phyloP scores from a whole-genome alignment of 1,140 invertebrate genomes.

The Calliphora vicina region DNA sequence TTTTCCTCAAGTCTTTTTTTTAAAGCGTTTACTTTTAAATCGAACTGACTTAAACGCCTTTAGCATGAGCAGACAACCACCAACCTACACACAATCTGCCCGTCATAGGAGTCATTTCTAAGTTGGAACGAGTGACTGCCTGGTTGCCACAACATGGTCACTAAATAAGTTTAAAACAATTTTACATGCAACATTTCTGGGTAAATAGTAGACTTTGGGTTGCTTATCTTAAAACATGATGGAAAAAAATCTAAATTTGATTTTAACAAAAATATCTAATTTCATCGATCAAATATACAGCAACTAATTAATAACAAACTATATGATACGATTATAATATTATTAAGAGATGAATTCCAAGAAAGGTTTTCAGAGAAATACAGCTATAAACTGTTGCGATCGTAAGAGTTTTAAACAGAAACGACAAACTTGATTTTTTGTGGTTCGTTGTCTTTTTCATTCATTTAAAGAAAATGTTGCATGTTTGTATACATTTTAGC shows the following conservation, averaged over 20 bases:
- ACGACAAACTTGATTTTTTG: not conserved
- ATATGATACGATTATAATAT: not conserved
- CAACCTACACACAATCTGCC: not conserved
- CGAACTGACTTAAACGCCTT: not conserved
- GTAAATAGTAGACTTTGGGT: no score
- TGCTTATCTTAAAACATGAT: not conserved
- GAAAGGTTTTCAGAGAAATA: not conserved
- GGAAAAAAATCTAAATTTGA: not conserved
- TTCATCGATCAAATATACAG: constrained; percentile 26
- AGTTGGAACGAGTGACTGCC: no score
- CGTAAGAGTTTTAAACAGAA: not conserved
- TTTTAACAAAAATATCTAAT: constrained; percentile 32
- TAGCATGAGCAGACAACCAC: not conserved
- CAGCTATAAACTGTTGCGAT: not conserved
- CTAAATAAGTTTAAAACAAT: no score
- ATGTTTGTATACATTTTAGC: constrained; percentile 23
- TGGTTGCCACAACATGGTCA: no score
- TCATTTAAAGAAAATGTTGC: constrained; percentile 14
- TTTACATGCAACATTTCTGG: no score
- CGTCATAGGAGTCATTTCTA: not conserved
- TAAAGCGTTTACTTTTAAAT: not conserved
- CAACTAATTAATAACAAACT: constrained; percentile 33
- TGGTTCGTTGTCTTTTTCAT: not conserved
- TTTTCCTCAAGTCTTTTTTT: not conserved
- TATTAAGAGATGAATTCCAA: constrained; percentile 15